Base-by-base conservation (phyloP, 2,888 invertebrate species). In the Plebejus argus region DNA sequence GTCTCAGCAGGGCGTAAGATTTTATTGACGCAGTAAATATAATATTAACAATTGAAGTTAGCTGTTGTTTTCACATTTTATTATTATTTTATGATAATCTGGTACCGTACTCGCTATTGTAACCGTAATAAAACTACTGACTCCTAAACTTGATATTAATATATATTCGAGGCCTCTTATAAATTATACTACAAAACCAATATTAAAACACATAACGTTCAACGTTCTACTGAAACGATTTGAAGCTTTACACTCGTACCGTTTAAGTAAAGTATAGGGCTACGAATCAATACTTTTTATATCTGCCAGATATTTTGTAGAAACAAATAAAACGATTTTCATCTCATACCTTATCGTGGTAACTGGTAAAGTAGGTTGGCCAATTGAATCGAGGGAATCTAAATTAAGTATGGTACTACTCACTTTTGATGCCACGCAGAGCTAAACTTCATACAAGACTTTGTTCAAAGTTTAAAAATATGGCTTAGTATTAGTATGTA, bases 51-150 rank as follows among this genome's bases (percentile, higher is more conserved):
- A 72, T 39, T 72, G 45, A 49, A 74, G 49, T 74, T 49, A 74
- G 74, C 23, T 18, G 74, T 74, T 53, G 74, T 74, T 74, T 49
- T 74, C 20, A 49, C 23, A 53, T 74, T 74, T 74, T 74, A 74
- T 74, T 49, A 49, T 53, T 53, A 53, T 74, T 74, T 74, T 49
- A 53, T 74, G 49, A 49, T 74, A 74, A 74, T 53, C 20, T 6
- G 53, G 74, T 53, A 49, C 15, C 45, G 39, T 20, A 39, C 72
- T 20, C 39, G 20, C 45, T 8, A 74, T 74, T 74, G 28, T 49
- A 53, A 28, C 20, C 53, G 49, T 53, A 74, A 74, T 53, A 49
- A 53, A 74, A 53, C 49, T 49, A 74, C 49, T 18, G 66, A 28
- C 28, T 28, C 28, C 10, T 28, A 66, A 66, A 23, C 61, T 23